These are phyloP conservation scores for Metellina segmentata DNA, from an alignment of 2,888 invertebrate genomes.

Conservation along the genomic window DNA sequence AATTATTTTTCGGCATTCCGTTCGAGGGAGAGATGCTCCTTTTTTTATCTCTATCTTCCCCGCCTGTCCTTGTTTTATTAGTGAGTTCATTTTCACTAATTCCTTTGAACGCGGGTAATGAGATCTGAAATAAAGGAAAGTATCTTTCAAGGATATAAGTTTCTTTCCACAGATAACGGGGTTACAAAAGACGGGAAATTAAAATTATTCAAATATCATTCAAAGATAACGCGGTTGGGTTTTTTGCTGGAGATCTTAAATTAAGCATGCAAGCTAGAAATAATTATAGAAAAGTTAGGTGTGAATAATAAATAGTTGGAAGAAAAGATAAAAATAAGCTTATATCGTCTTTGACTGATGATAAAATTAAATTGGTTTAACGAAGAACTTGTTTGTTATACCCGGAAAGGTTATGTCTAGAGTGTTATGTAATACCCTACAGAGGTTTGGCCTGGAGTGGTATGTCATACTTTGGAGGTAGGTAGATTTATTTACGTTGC, in stretches of 20 bases:
- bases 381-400: no score
- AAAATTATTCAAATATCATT: constrained; percentile 18
- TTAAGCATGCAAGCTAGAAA: neutral
- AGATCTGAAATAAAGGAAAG: neutral
- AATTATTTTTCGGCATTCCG: constrained; percentile 57
- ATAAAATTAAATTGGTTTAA: no score
- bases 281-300: neutral
- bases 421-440: no score
- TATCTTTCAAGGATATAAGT: neutral
- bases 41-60: neutral
- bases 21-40: constrained; percentile 27
- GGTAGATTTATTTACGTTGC: no score
- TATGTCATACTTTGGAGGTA: no score
- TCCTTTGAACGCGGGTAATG: constrained; percentile 21
- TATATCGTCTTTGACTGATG: no score
- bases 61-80: constrained; percentile 37
- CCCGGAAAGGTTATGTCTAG: no score
- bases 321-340: no score
- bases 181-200: constrained; percentile 6
- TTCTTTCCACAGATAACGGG: constrained; percentile 13
- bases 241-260: neutral
- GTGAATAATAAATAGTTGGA: neutral
- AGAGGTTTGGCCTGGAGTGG: no score
- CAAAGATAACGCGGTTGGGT: neutral
- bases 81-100: constrained; percentile 36